These are phyloP conservation scores for Paraescarpia echinospica DNA, from an alignment of 1,140 invertebrate genomes.

Conservation along the genomic window DNA sequence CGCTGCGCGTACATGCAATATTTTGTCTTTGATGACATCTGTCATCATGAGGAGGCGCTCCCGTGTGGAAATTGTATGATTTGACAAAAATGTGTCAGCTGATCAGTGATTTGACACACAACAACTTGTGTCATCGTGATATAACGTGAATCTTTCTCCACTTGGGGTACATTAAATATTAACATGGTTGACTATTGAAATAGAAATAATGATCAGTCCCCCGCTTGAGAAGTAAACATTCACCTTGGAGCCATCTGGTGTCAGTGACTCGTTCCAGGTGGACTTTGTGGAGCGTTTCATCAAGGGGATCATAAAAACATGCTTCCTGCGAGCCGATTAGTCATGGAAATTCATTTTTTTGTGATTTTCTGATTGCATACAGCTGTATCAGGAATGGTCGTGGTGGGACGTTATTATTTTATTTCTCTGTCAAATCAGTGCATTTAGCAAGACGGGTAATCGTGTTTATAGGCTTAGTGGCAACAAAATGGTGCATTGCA, in stretches of 20 bases:
- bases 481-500: neutral
- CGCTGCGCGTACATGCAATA: too few relatives aligned
- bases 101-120: too few relatives aligned
- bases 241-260: neutral
- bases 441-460: neutral
- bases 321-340: neutral
- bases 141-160: too few relatives aligned
- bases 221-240: neutral
- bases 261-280: neutral
- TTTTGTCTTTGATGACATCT: too few relatives aligned
- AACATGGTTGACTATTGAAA: too few relatives aligned
- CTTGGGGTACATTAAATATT: too few relatives aligned
- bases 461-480: neutral
- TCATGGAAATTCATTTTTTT: neutral
- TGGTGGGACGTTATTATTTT: neutral
- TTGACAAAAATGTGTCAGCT: too few relatives aligned
- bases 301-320: neutral
- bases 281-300: neutral
- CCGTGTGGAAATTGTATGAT: too few relatives aligned
- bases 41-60: too few relatives aligned
- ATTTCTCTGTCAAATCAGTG: neutral
- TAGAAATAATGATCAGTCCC: too few relatives aligned
- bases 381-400: neutral
- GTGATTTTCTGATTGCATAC: neutral
- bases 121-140: too few relatives aligned